Evolutionary conservation across 1,140 invertebrate species (phyloP).

Genomic region (Bradysia coprophila): DNA sequence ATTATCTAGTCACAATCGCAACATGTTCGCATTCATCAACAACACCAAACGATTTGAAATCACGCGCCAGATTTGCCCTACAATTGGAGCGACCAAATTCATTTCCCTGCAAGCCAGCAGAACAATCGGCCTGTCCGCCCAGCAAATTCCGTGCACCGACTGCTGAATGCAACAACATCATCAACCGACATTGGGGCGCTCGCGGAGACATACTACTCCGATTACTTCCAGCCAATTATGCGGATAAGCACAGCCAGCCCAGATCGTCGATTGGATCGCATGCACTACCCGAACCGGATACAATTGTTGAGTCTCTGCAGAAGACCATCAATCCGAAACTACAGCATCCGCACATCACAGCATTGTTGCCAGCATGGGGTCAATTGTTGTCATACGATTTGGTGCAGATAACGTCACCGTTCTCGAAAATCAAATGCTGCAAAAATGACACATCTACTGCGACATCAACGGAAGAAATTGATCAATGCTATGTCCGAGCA

Average conservation of each 20-base stretch:
- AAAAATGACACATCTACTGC: constrained; percentile 15
- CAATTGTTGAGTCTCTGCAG: constrained; percentile 15
- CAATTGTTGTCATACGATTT: constrained; percentile 63
- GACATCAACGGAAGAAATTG: constrained; percentile 14
- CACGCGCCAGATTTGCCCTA: not conserved
- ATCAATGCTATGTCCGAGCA: constrained; percentile 19
- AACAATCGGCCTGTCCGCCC: constrained; percentile 35
- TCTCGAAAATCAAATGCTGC: constrained; percentile 33
- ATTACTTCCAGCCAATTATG: constrained; percentile 59
- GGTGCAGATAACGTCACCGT: constrained; percentile 31
- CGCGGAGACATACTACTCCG: constrained; percentile 67
- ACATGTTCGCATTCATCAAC: not conserved
- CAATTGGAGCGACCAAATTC: not conserved
- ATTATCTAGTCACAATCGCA: not conserved
- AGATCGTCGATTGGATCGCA: constrained; percentile 29
- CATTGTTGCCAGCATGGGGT: constrained; percentile 62
- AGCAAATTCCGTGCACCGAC: constrained; percentile 63
- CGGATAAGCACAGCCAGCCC: constrained; percentile 51
- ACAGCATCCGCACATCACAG: constrained; percentile 52
- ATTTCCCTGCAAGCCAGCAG: not conserved
- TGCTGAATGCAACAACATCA: constrained; percentile 89
- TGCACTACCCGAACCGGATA: constrained; percentile 32
- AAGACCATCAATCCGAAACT: constrained; percentile 15
- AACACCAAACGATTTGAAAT: not conserved
- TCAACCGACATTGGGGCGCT: constrained; percentile 74